Evolutionary conservation across 2,888 invertebrate species (phyloP).

Genomic region (Heliconius aoede): DNA sequence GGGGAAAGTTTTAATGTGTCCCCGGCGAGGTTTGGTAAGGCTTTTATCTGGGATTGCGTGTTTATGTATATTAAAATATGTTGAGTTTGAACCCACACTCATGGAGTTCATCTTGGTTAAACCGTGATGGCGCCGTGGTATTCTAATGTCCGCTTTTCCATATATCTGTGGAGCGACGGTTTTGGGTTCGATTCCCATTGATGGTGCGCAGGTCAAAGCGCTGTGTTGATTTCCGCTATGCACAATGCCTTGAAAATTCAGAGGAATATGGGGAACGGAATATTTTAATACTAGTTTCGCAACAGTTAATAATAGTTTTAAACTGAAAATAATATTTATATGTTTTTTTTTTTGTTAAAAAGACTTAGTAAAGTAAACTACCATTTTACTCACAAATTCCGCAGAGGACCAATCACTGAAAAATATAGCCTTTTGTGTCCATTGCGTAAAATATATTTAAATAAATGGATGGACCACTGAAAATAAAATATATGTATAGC

Average conservation of each 20-base stretch:
- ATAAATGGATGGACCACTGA: background rate
- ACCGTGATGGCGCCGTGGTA: too few relatives aligned
- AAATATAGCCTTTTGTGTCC: background rate
- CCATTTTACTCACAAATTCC: background rate
- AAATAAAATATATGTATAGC: background rate
- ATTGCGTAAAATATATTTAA: background rate
- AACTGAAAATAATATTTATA: background rate
- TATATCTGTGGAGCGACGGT: too few relatives aligned
- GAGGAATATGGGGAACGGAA: too few relatives aligned
- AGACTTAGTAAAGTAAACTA: background rate
- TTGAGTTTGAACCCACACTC: too few relatives aligned
- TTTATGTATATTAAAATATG: background rate
- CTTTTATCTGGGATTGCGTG: background rate
- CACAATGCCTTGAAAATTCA: too few relatives aligned
- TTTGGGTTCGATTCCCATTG: too few relatives aligned
- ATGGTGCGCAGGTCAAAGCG: too few relatives aligned
- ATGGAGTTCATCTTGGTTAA: too few relatives aligned
- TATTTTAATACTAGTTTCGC: too few relatives aligned
- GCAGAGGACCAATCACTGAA: conserved; percentile 8
- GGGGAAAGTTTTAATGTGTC: conserved; percentile 93
- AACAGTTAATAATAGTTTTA: too few relatives aligned
- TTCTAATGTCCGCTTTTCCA: too few relatives aligned
- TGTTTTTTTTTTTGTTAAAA: background rate
- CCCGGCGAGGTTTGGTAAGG: conserved; percentile 84
- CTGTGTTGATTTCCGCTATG: too few relatives aligned